These are phyloP conservation scores for Astreopora myriophthalma DNA, from an alignment of 64 coral and sea anemone species.

Conservation along the genomic window DNA sequence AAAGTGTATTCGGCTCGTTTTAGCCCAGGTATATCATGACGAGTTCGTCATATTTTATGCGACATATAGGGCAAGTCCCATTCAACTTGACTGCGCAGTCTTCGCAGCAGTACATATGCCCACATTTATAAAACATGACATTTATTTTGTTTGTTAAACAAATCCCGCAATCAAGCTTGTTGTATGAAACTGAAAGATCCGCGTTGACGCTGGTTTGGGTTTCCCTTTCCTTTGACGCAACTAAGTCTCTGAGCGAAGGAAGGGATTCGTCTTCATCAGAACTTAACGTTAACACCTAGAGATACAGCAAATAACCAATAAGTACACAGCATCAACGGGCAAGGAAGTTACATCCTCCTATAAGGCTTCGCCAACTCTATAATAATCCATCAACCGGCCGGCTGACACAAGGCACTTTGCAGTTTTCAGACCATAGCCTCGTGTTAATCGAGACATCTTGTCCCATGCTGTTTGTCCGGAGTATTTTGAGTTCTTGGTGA, in stretches of 20 bases:
- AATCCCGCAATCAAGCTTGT: not conserved
- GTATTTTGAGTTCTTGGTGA: too few species aligned
- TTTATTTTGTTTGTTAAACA: not conserved
- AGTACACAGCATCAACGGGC: not conserved
- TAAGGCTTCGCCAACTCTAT: too few species aligned
- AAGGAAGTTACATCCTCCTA: too few species aligned
- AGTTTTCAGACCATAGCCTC: too few species aligned
- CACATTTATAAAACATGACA: not conserved
- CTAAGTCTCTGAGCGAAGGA: not conserved
- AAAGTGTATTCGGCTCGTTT: too few species aligned
- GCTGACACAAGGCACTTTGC: too few species aligned
- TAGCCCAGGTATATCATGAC: not conserved
- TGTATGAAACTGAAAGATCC: not conserved
- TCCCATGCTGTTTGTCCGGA: too few species aligned
- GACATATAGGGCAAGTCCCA: slow-evolving; percentile 3
- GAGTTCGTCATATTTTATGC: not conserved
- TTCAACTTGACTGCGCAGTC: not conserved
- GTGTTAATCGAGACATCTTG: too few species aligned
- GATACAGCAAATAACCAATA: not conserved
- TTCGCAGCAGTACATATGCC: not conserved
- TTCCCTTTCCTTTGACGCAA: not conserved
- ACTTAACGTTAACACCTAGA: not conserved
- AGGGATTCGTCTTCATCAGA: not conserved
- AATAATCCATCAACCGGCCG: too few species aligned
- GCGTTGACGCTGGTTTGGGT: not conserved